Conservation (phyloP, 2,797 vertebrate genomes). For the Sebastes vulpes region DNA sequence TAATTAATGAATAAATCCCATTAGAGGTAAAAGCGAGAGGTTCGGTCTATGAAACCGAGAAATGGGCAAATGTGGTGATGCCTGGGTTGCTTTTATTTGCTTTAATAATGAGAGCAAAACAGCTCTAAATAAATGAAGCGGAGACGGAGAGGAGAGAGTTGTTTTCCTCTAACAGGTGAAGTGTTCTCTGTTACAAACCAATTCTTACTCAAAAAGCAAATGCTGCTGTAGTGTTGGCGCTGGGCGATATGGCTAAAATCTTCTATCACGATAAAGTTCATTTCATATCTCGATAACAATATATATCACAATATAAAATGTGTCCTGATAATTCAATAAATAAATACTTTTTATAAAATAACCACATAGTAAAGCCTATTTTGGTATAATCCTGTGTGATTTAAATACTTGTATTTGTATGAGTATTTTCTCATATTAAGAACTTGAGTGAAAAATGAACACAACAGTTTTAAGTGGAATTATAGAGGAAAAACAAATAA, state of each 20-base stretch:
- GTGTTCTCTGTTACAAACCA: not conserved
- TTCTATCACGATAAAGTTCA: not conserved
- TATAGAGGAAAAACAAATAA: too few relatives aligned
- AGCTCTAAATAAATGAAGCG: slow-evolving; percentile 37
- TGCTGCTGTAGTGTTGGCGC: not conserved
- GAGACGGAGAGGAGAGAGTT: not conserved
- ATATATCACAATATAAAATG: not conserved
- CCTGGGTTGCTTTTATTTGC: slow-evolving; percentile 40
- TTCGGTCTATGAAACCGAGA: slow-evolving; percentile 25
- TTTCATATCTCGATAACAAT: not conserved
- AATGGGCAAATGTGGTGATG: slow-evolving; percentile 19
- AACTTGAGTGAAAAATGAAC: too few relatives aligned
- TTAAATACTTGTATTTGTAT: too few relatives aligned
- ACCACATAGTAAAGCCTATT: not conserved
- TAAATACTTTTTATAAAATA: not conserved
- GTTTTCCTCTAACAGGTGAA: not conserved
- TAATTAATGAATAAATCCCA: slow-evolving; percentile 74
- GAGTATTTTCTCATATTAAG: too few relatives aligned
- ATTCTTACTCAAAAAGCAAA: not conserved
- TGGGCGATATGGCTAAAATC: not conserved
- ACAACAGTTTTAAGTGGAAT: too few relatives aligned
- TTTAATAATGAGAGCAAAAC: slow-evolving; percentile 45
- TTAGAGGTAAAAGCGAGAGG: slow-evolving; percentile 38
- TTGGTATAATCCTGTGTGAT: not conserved
- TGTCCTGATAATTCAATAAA: too few relatives aligned